These are phyloP conservation scores for Alectoris magna DNA, from an alignment of 2,797 vertebrate genomes.

Conservation along the genomic window DNA sequence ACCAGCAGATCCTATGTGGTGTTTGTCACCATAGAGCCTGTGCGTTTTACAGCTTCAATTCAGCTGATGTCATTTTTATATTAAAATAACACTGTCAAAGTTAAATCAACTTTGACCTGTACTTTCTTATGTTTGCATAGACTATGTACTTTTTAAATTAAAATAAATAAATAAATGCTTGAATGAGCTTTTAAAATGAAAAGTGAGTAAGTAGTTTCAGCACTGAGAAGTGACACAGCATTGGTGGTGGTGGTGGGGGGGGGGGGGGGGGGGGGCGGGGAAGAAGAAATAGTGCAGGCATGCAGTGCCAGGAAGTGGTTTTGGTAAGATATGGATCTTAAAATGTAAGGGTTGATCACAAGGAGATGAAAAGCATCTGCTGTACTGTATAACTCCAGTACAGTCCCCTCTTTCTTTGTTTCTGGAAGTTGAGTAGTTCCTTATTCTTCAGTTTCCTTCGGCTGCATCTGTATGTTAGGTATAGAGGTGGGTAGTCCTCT, in stretches of 20 bases:
- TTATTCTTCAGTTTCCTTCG: not conserved
- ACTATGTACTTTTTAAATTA: conserved; percentile 18
- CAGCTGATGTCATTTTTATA: conserved; percentile 33
- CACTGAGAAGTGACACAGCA: not conserved
- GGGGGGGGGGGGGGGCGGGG: no score
- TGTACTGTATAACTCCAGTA: not conserved
- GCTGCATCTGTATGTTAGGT: not conserved
- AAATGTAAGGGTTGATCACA: not conserved
- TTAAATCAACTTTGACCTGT: not conserved
- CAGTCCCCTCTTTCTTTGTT: not conserved
- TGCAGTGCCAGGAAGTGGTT: not conserved
- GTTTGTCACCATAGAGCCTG: conserved; percentile 7
- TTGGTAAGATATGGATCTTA: not conserved
- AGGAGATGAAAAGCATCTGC: not conserved
- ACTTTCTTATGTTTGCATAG: conserved; percentile 43
- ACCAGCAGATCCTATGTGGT: not conserved
- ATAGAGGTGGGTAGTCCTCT: not conserved
- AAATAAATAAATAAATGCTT: not conserved
- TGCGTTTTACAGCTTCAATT: conserved; percentile 36
- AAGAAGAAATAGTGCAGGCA: not conserved
- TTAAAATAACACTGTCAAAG: not conserved
- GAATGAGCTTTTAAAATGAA: not conserved
- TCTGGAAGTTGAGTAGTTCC: conserved; percentile 5
- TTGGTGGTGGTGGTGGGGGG: no score
- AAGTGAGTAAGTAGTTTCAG: not conserved